phyloP scores from a whole-genome alignment of 2,113 vertebrate species.

The Platanista minor region DNA sequence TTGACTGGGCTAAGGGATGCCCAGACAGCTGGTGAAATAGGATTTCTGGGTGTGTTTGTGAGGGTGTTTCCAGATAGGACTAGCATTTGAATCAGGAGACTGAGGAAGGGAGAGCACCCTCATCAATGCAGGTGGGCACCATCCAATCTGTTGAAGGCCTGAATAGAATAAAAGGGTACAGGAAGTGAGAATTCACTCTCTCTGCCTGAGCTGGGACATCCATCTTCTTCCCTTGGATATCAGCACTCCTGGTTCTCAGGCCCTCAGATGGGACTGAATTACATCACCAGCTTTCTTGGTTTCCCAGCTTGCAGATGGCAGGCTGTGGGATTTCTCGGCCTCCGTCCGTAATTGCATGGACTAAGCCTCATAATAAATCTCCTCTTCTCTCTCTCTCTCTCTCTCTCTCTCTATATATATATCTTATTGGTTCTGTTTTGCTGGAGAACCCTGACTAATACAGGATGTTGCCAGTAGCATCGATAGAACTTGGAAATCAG shows the following conservation, averaged over 20 bases:
- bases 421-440: neutral
- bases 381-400: neutral
- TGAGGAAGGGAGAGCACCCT: neutral
- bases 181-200: neutral
- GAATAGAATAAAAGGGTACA: neutral
- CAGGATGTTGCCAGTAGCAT: no score
- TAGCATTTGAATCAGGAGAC: neutral
- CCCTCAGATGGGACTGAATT: neutral
- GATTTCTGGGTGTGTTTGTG: neutral
- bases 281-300: neutral
- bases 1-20: neutral
- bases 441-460: neutral
- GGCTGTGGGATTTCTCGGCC: neutral
- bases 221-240: neutral
- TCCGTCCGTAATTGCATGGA: neutral
- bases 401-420: neutral
- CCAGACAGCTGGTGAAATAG: neutral
- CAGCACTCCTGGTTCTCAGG: neutral
- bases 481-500: neutral
- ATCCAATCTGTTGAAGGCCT: neutral
- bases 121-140: no score
- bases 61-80: neutral
- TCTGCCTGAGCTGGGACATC: neutral
- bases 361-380: neutral
- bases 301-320: neutral